phyloP scores from a whole-genome alignment of 1,140 invertebrate genomes.

The Cecropterus lyciades region DNA sequence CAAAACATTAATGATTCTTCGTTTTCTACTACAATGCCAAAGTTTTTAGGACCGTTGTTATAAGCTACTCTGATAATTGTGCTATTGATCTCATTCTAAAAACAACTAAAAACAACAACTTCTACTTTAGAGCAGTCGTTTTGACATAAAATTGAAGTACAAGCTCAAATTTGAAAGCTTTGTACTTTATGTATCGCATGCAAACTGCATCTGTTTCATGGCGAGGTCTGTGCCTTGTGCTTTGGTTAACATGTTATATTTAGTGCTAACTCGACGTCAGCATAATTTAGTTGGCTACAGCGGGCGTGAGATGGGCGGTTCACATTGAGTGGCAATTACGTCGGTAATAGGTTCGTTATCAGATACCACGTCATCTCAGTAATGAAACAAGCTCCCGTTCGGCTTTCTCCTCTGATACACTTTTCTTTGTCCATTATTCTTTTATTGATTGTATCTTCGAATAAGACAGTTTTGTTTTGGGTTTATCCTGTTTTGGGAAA shows the following conservation, averaged over 20 bases:
- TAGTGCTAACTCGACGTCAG: constrained; percentile 20
- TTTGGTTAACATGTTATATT: constrained; percentile 31
- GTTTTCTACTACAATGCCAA: no score
- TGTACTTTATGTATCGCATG: background rate
- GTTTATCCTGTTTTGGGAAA: no score
- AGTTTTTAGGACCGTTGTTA: no score
- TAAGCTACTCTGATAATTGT: no score
- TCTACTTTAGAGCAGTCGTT: no score
- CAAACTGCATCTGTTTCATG: constrained; percentile 1
- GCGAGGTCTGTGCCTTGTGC: constrained; percentile 12
- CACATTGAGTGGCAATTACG: constrained; percentile 61
- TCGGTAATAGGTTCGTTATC: constrained; percentile 67
- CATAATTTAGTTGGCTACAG: constrained; percentile 30
- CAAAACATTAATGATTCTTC: background rate
- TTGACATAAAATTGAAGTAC: no score
- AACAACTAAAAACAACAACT: no score
- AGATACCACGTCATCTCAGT: constrained; percentile 56
- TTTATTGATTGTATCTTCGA: background rate
- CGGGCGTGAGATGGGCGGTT: constrained; percentile 46
- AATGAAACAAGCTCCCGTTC: constrained; percentile 52
- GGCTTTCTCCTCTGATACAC: constrained; percentile 49
- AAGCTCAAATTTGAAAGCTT: no score
- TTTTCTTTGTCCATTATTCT: constrained; percentile 34
- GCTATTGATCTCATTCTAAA: no score
- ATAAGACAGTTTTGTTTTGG: background rate